Evolutionary conservation across 2,113 vertebrate species (phyloP).

Genomic region (Leptocoma aspasia): DNA sequence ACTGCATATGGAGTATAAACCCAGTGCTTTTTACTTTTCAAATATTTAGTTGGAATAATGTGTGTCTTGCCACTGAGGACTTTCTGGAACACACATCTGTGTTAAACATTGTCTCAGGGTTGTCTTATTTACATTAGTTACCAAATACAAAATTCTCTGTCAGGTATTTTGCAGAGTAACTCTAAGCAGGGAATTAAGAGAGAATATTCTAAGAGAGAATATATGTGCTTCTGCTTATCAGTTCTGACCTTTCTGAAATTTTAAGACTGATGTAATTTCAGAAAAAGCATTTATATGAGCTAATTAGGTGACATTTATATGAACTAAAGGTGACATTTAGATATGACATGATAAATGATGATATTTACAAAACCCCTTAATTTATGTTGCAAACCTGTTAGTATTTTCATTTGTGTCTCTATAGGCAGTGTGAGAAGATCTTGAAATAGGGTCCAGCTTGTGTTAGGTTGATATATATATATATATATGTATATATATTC

Average conservation of each 20-base stretch:
- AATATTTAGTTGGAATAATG: neutral
- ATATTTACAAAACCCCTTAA: neutral
- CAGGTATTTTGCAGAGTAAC: neutral
- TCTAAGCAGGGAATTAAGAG: neutral
- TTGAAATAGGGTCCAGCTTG: neutral
- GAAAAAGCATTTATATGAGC: slow-evolving; percentile 21
- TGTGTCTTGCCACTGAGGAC: neutral
- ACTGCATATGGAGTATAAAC: neutral
- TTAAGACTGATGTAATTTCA: slow-evolving; percentile 36
- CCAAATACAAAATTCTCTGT: neutral
- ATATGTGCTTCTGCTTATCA: slow-evolving; percentile 7
- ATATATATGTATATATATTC: neutral
- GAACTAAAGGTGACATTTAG: slow-evolving; percentile 33
- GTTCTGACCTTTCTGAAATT: slow-evolving; percentile 59
- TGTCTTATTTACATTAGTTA: neutral
- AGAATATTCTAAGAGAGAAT: neutral
- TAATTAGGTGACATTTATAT: slow-evolving; percentile 46
- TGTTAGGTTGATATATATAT: neutral
- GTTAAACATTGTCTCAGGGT: neutral
- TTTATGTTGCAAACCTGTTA: neutral
- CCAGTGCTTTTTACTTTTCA: neutral
- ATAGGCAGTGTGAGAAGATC: neutral
- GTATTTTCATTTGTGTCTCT: neutral
- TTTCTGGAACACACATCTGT: neutral
- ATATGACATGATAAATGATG: neutral